Evolutionary conservation across 2,113 vertebrate species (phyloP), one percentile per base, ranked within the genome.

Genomic region (Albula glossodonta): DNA sequence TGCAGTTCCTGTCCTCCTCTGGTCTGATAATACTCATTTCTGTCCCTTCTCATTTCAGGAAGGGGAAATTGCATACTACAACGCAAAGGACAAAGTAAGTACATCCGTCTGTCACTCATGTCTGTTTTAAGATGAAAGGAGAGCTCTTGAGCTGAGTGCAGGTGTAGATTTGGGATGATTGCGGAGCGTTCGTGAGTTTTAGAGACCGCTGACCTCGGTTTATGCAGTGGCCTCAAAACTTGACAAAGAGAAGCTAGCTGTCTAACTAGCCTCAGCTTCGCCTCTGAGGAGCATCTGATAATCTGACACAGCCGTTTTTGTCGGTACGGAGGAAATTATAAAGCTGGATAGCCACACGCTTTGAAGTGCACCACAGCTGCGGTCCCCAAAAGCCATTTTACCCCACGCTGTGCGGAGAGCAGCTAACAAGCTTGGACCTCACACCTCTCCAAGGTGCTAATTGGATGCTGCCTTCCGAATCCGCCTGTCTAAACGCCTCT

Each of bases 41-140:
- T 74, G 80, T 92, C 89, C 53, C 90, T 89, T 74, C 70, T 74
- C 93, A 92, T 86, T 90, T 56, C 93, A 99, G 98, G 96, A 94
- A 85, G 96, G 96, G 66, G 97, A 99, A 91, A 97, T 98, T 51
- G 93, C 96, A 85, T 99, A 99, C 94, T 99, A 98, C 94, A 99
- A 99, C 84, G 96, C 98, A 90, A 99, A 99, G 91, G 98, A 99
- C 86, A 97, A 98, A 86, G 97, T 98, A 83, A 98, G 97, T 91
- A 92, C 70, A 31, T 74, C 63, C 3, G 13, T n/a, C 22, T 70
- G 10, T 4, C 17, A 4, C 15, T 4, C 15, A 12, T 63, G 15
- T 66, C 60, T 7, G 1, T 15, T 15, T 31, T n/a, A 5, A 31
- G 70, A 22, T 74, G 1, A 25, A 31, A 25, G 70, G 3, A 31